Base-by-base conservation (phyloP, 2,888 invertebrate genomes). In the Drosophila nr. perissopoda region DNA sequence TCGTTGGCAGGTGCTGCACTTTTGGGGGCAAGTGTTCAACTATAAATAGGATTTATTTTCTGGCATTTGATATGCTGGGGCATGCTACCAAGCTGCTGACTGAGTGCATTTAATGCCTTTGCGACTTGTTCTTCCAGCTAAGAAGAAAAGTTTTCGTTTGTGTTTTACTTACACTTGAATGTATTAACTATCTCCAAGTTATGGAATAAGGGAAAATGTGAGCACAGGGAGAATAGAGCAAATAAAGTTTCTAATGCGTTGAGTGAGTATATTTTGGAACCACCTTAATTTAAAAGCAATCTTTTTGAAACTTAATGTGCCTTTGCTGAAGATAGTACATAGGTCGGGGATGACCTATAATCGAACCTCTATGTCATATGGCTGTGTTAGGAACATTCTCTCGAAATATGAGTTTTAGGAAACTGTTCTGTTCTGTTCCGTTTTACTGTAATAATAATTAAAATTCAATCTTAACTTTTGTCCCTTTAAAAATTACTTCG, bases 21-120 rank as follows among this genome's bases (percentile, higher is more conserved):
- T 65, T 61, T 53, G 46, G 36, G 56, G 21, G 40, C 31, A 66
- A 60, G 59, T 66, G 31, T 59, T 58, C 48, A 63, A 63, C 62
- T 70, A 70, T 59, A 69, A 80, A 75, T 69, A 64, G 51, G 27
- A 75, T 76, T 76, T 70, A 69, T 38, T 57, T 71, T 25, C 63
- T 36, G 13, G 11, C 16, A 49, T 25, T 64, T 31, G 36, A 42
- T 61, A 21, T 31, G 40, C 54, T 56, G 36, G 40, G 54, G 42
- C 34, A 34, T 27, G 21, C 21, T n/a, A 10, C 51, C 11, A n/a
- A 36, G 16, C 8, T 25, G 36, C 25, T 18, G 25, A 16, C 46
- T 46, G 16, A 25, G 25, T 56, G 13, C n/a, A 38, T 29, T 38
- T 31, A 60, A 57, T 21, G 57, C 16, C 16, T 5, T 21, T 42